Conservation (phyloP, 2,113 vertebrate species). For the Myxocyprinus asiaticus region DNA sequence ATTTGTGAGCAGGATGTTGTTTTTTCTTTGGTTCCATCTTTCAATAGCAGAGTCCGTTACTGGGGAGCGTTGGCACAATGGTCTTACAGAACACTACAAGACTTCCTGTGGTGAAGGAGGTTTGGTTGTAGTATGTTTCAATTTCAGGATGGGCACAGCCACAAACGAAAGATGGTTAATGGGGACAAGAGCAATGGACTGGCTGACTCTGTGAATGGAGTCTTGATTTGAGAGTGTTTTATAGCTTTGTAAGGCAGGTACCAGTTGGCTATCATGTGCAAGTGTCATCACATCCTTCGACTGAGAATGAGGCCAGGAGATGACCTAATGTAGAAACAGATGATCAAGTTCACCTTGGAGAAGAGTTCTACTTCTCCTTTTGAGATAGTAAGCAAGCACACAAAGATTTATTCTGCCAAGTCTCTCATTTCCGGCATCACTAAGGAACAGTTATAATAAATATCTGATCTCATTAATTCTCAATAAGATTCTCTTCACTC, state of each 20-base stretch:
- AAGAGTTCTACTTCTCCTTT: conserved; percentile 2
- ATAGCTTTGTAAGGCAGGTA: conserved; percentile 34
- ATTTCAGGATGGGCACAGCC: conserved; percentile 4
- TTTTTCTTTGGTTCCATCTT: too few relatives aligned
- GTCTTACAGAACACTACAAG: neutral
- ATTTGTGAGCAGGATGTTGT: too few relatives aligned
- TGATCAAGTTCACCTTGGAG: conserved; percentile 10
- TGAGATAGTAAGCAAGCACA: neutral
- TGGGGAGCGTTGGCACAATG: neutral
- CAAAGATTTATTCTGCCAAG: conserved; percentile 15
- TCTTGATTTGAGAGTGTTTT: neutral
- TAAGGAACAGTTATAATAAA: conserved; percentile 33
- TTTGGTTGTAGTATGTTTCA: neutral
- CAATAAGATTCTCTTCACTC: neutral
- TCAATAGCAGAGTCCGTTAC: neutral
- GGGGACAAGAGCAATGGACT: neutral
- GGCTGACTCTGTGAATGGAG: conserved; percentile 26
- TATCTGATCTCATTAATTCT: conserved; percentile 37
- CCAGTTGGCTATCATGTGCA: conserved; percentile 23
- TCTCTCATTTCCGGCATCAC: neutral
- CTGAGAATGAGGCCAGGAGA: conserved; percentile 39
- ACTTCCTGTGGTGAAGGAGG: conserved; percentile 20
- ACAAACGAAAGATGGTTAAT: neutral
- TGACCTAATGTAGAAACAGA: conserved; percentile 49
- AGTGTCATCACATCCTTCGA: conserved; percentile 46